Evolutionary conservation across 2,797 vertebrate species (phyloP), one percentile per base, ranked within the genome.

Genomic region (Onychomys arenicola): DNA sequence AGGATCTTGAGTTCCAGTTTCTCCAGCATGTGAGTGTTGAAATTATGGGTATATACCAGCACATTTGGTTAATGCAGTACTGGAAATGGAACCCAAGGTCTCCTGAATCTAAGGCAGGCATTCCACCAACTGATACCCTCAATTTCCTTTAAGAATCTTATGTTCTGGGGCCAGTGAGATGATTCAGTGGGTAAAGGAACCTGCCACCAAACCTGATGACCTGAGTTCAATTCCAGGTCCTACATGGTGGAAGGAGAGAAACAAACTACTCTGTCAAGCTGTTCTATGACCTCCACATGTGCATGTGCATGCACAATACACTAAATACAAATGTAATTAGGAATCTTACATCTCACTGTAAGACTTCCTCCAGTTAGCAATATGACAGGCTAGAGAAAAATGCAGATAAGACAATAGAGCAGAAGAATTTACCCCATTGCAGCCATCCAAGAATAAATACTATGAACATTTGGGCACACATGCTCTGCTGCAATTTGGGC

Each of bases 371-470:
- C 52, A 49, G 76, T 95, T 93, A 84, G 49, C 57, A 90, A 87
- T 29, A 55, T 55, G 83, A 80, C 67, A 92, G 37, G 43, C 67
- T 37, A 67, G 89, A 95, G 71, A 81, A 95, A 96, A 96, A 89
- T 87, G 57, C 23, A 93, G 87, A 94, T 81, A 96, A 96, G 75
- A 34, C 43, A 96, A 89, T 14, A 67, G 91, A 83, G 40, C 16
- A 61, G 73, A 91, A 78, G 93, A 89, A 46, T 78, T 82, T 65
- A 52, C 65, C 40, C 55, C 65, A 81, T 52, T 49, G 5, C 11
- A 78, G 80, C 32, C 65, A 81, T 63, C 59, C 52, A 87, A 80
- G 65, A 89, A 78, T 49, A 83, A 37, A 63, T 57, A 29, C 25
- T 65, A 16, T 19, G 75, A 82, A 90, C 27, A 52, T 67, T 37